phyloP scores from a whole-genome alignment of 2,888 invertebrate species.

The Thymelicus sylvestris region DNA sequence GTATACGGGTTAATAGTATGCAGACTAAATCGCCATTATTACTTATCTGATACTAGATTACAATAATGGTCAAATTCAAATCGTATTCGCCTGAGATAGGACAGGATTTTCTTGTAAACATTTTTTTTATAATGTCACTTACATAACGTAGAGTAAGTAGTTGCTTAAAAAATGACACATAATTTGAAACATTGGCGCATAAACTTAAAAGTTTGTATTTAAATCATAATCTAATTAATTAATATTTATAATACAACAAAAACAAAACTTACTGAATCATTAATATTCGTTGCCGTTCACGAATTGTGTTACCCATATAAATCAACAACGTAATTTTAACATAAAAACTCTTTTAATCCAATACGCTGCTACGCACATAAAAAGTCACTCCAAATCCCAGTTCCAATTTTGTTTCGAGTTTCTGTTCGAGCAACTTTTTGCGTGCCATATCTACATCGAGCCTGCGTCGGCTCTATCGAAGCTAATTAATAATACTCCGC shows the following conservation, averaged over 20 bases:
- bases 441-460: conserved; percentile 64
- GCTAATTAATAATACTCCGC: conserved; percentile 48
- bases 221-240: no score
- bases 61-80: background rate
- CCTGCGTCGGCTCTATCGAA: conserved; percentile 50
- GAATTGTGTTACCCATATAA: conserved; percentile 3
- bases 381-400: conserved; percentile 10
- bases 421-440: conserved; percentile 25
- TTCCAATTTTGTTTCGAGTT: conserved; percentile 33
- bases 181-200: no score
- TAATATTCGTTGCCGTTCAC: background rate
- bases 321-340: background rate
- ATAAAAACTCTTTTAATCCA: conserved; percentile 13
- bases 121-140: no score
- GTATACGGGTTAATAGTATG: conserved; percentile 5
- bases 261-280: conserved; percentile 13
- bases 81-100: background rate
- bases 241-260: background rate
- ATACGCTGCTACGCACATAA: background rate
- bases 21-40: background rate
- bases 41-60: background rate
- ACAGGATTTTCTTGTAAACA: no score
- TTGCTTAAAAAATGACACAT: no score
- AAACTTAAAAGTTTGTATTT: no score
- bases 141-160: no score